phyloP scores from a whole-genome alignment of 2,888 invertebrate species.

The Synergus umbraculus region DNA sequence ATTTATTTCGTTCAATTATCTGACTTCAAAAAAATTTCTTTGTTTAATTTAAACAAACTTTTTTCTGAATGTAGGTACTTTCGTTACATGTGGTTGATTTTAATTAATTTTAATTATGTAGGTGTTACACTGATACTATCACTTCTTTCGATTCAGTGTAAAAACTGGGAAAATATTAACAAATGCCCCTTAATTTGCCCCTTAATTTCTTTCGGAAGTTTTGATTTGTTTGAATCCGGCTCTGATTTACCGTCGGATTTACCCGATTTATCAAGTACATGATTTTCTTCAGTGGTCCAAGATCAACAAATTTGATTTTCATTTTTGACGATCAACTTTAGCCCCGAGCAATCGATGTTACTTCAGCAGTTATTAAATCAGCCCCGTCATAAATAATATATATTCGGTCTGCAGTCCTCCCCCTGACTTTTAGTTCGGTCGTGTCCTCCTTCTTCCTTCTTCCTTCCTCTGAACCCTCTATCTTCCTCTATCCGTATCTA shows the following conservation, averaged over 20 bases:
- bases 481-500: constrained; percentile 66
- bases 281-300: not conserved
- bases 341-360: constrained; percentile 53
- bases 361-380: constrained; percentile 66
- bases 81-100: too few relatives aligned
- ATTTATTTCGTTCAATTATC: too few relatives aligned
- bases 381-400: constrained; percentile 64
- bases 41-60: too few relatives aligned
- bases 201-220: too few relatives aligned
- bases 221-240: too few relatives aligned
- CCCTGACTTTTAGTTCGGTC: constrained; percentile 51
- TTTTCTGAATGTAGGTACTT: too few relatives aligned
- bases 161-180: too few relatives aligned
- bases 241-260: not conserved
- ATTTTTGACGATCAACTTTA: not conserved
- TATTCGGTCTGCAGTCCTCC: constrained; percentile 47
- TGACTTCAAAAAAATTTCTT: too few relatives aligned
- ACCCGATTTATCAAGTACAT: not conserved
- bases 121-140: too few relatives aligned
- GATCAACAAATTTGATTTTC: not conserved
- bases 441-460: constrained; percentile 50
- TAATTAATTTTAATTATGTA: too few relatives aligned
- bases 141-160: too few relatives aligned
- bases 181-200: too few relatives aligned
- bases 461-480: constrained; percentile 44